A percentile compares a stretch with the other conserved stretches of the same genome.
Conservation (phyloP, 1,140 invertebrate genomes). For the Leptopilina clavipes region DNA sequence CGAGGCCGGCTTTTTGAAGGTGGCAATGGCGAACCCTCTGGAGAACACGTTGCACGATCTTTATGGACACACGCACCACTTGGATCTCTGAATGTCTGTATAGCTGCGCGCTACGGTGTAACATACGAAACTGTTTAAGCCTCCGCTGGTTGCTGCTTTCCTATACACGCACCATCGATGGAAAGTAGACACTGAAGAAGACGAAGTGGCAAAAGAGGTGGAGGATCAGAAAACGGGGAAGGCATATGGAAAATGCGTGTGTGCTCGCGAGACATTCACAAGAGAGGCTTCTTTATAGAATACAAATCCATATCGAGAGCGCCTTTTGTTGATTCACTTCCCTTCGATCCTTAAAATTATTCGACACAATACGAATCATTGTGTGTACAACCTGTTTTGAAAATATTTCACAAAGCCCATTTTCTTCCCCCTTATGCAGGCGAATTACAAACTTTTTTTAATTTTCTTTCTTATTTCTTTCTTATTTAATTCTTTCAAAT, state of each 20-base stretch:
- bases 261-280: not conserved
- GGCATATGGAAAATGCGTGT: slow-evolving; percentile 17
- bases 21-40: slow-evolving; percentile 36
- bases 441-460: no score
- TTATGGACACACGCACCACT: not conserved
- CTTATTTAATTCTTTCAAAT: no score
- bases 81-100: not conserved
- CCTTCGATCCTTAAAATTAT: not conserved
- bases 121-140: slow-evolving; percentile 39
- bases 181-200: slow-evolving; percentile 42
- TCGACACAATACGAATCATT: not conserved
- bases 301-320: not conserved
- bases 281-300: not conserved
- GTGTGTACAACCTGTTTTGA: no score
- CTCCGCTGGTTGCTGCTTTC: slow-evolving; percentile 2
- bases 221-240: slow-evolving; percentile 1
- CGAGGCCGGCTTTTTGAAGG: slow-evolving; percentile 21
- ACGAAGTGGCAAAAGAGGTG: slow-evolving; percentile 36
- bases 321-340: not conserved
- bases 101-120: slow-evolving; percentile 28
- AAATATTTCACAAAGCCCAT: not conserved
- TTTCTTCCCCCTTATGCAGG: not conserved
- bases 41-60: slow-evolving; percentile 26
- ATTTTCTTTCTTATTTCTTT: no score
- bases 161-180: slow-evolving; percentile 26